phyloP scores from a whole-genome alignment of 2,113 vertebrate species.

The Edolisoma coerulescens region DNA sequence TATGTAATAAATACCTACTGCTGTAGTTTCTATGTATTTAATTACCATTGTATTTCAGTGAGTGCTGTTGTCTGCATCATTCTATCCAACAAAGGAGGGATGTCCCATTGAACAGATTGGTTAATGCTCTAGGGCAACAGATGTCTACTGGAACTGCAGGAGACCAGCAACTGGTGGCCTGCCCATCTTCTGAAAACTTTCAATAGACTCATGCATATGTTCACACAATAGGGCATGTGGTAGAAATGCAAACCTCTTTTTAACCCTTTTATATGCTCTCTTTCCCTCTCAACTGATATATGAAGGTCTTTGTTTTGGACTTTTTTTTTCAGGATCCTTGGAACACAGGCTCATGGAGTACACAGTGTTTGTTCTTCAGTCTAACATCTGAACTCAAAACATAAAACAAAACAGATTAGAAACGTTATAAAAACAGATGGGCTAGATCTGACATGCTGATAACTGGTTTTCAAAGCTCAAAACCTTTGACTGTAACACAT shows the following conservation, averaged over 20 bases:
- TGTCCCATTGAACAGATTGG: conserved; percentile 83
- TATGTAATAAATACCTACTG: conserved; percentile 84
- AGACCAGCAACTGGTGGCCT: conserved; percentile 93
- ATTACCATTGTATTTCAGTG: conserved; percentile 75
- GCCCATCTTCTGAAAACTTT: conserved; percentile 81
- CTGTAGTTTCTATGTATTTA: conserved; percentile 76
- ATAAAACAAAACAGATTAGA: conserved; percentile 8
- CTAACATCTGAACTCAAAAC: conserved; percentile 34
- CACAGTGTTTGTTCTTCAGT: conserved; percentile 28
- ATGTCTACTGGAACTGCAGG: conserved; percentile 91
- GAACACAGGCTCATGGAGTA: conserved; percentile 31
- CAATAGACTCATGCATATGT: conserved; percentile 84
- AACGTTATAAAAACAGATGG: not conserved
- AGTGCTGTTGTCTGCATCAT: conserved; percentile 75
- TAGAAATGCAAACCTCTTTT: conserved; percentile 79
- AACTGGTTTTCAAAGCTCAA: not conserved
- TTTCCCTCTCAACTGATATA: conserved; percentile 58
- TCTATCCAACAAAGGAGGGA: conserved; percentile 76
- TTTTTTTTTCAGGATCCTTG: conserved; percentile 25
- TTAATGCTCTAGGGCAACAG: conserved; percentile 90
- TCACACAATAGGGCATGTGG: conserved; percentile 82
- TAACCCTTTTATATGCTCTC: conserved; percentile 73
- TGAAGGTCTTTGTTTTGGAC: conserved; percentile 60
- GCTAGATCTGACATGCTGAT: not conserved
- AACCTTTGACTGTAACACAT: not conserved